phyloP scores from a whole-genome alignment of 1,140 invertebrate genomes.

The Nylanderia fulva region DNA sequence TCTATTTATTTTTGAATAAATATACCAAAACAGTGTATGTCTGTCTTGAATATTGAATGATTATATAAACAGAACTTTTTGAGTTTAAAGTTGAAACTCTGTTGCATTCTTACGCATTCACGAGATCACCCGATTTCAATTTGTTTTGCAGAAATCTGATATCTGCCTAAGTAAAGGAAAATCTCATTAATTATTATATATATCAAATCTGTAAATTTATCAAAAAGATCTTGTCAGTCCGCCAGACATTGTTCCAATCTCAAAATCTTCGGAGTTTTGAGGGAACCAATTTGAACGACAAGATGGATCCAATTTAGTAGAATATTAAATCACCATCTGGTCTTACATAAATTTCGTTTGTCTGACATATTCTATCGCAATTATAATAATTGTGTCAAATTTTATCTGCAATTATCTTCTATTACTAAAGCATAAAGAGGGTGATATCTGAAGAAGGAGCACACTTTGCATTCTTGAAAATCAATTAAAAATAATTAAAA shows the following conservation, averaged over 20 bases:
- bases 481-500: background rate
- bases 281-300: conserved; percentile 47
- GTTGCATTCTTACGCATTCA: conserved; percentile 28
- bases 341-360: conserved; percentile 5
- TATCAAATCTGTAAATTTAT: conserved; percentile 61
- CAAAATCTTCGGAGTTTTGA: conserved; percentile 43
- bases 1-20: background rate
- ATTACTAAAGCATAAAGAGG: conserved; percentile 13
- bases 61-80: background rate
- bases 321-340: conserved; percentile 48
- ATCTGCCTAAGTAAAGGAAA: background rate
- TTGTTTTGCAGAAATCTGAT: conserved; percentile 21
- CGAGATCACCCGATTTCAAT: conserved; percentile 16
- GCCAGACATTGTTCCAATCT: conserved; percentile 68
- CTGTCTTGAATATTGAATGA: background rate
- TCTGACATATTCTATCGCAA: background rate
- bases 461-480: conserved; percentile 31
- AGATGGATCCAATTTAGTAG: conserved; percentile 47
- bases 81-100: conserved; percentile 6
- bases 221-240: conserved; percentile 61
- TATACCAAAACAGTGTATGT: background rate
- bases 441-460: background rate
- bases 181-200: conserved; percentile 31
- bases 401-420: background rate
- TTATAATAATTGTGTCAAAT: background rate